A percentile compares a stretch with the other conserved stretches of the same genome.
phyloP scores from a whole-genome alignment of 2,113 vertebrate species.

The Oncorhynchus nerka region DNA sequence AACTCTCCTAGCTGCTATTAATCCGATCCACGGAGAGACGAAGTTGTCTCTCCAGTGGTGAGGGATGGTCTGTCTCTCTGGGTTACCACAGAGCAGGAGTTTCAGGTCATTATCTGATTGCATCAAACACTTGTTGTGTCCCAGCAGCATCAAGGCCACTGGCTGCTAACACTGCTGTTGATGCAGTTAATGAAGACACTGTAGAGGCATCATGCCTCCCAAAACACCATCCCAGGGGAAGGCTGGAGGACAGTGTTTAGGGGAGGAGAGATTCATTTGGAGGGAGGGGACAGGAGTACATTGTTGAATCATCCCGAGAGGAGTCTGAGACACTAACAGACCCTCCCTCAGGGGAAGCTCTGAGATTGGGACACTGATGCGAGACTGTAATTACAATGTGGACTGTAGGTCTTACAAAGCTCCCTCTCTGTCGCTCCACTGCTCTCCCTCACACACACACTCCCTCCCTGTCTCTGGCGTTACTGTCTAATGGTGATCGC shows the following conservation, averaged over 20 bases:
- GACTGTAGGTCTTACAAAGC: not conserved
- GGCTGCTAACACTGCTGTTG: not conserved
- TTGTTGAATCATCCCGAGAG: not conserved
- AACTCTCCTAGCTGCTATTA: not conserved
- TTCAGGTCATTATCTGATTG: not conserved
- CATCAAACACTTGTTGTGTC: not conserved
- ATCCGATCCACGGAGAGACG: not conserved
- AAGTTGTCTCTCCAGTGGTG: not conserved
- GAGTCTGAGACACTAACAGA: not conserved
- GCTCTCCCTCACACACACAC: not conserved
- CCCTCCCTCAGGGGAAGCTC: not conserved
- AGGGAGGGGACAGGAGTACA: not conserved
- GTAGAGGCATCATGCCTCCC: not conserved
- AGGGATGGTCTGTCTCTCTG: not conserved
- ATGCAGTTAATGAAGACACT: not conserved
- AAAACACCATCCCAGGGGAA: not conserved
- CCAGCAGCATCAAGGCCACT: not conserved
- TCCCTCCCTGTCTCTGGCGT: not conserved
- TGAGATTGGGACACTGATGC: not conserved
- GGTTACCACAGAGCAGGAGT: not conserved
- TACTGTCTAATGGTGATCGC: not conserved
- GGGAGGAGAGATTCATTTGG: not conserved
- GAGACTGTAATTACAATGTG: not conserved
- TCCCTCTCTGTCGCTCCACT: not conserved
- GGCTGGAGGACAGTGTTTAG: not conserved